Evolutionary conservation across 2,888 invertebrate genomes (phyloP).

Genomic region (Matsumyia berberina): DNA sequence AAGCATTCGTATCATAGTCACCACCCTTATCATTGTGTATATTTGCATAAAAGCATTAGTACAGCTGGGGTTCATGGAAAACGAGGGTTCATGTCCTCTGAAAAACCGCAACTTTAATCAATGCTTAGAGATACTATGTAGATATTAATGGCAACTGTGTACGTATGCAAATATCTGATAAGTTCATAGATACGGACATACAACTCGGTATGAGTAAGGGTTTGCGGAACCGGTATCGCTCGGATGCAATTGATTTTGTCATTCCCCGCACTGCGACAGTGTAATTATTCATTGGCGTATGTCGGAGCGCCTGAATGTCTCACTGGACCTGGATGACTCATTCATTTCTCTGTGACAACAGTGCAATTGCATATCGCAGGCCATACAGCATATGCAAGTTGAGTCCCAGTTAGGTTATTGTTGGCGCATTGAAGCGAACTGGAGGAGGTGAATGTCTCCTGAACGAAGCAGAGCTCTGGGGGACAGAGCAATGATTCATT

Average conservation of each 20-base stretch:
- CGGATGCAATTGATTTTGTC: slow-evolving; percentile 62
- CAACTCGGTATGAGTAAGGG: not conserved
- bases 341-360: slow-evolving; percentile 40
- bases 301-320: slow-evolving; percentile 66
- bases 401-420: slow-evolving; percentile 62
- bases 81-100: slow-evolving; percentile 48
- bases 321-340: slow-evolving; percentile 65
- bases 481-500: slow-evolving; percentile 64
- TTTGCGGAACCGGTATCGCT: slow-evolving; percentile 40
- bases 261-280: slow-evolving; percentile 17
- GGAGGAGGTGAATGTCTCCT: slow-evolving; percentile 66
- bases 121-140: slow-evolving; percentile 16
- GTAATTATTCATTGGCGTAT: slow-evolving; percentile 30
- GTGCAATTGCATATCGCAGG: slow-evolving; percentile 41
- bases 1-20: slow-evolving; percentile 14
- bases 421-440: slow-evolving; percentile 43
- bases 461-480: not conserved
- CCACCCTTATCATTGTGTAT: slow-evolving; percentile 57
- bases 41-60: slow-evolving; percentile 51
- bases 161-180: slow-evolving; percentile 52
- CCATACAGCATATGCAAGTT: slow-evolving; percentile 31
- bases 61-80: slow-evolving; percentile 42
- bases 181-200: slow-evolving; percentile 22
- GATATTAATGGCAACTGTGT: slow-evolving; percentile 8
- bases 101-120: slow-evolving; percentile 49